A percentile compares a stretch with the other conserved stretches of the same genome.
These are phyloP conservation scores for Loxodonta africana DNA, from an alignment of 2,113 vertebrate species.

Conservation along the genomic window DNA sequence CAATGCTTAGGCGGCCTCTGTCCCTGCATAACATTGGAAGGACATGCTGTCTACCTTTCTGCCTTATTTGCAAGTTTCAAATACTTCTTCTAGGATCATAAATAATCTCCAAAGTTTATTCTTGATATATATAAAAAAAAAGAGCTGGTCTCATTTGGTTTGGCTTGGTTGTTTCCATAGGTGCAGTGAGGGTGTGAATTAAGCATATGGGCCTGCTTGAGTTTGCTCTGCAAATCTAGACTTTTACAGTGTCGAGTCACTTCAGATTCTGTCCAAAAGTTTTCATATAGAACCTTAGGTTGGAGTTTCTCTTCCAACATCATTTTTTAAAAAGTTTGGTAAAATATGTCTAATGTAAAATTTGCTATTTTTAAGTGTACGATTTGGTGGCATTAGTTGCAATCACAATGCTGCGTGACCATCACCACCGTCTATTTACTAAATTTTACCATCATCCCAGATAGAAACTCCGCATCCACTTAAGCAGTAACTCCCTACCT, in stretches of 20 bases:
- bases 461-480: not conserved
- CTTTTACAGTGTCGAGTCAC: not conserved
- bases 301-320: not conserved
- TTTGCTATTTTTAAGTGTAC: too few species aligned
- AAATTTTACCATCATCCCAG: not conserved
- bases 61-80: not conserved
- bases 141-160: not conserved
- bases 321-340: too few species aligned
- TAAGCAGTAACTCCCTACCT: not conserved
- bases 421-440: not conserved
- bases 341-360: too few species aligned
- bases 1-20: not conserved
- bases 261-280: not conserved
- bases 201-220: not conserved
- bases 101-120: slow-evolving; percentile 8
- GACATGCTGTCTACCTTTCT: not conserved
- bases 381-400: too few species aligned
- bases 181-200: not conserved
- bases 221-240: not conserved
- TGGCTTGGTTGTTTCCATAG: not conserved
- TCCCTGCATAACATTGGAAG: not conserved
- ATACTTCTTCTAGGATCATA: not conserved
- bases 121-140: not conserved
- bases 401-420: too few species aligned
- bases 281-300: not conserved